Evolutionary conservation across 1,140 invertebrate species (phyloP).

Genomic region (Musca domestica): DNA sequence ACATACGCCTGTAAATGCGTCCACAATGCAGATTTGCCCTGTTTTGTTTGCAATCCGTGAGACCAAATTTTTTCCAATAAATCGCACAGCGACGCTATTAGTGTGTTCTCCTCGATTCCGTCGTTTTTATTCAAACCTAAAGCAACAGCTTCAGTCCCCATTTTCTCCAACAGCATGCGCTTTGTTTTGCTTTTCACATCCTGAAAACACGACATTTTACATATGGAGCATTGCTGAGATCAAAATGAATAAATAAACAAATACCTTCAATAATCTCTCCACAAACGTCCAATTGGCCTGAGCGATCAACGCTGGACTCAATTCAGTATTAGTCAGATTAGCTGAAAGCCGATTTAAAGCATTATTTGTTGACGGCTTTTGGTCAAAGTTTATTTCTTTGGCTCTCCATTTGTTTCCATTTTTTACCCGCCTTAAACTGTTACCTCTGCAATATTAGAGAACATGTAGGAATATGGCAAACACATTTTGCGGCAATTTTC

Average conservation of each 20-base stretch:
- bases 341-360: constrained; percentile 48
- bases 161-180: constrained; percentile 95
- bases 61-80: constrained; percentile 97
- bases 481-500: too few relatives aligned
- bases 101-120: constrained; percentile 93
- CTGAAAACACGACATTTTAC: constrained; percentile 53
- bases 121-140: constrained; percentile 66
- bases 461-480: too few relatives aligned
- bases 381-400: constrained; percentile 60
- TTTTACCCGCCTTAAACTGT: constrained; percentile 62
- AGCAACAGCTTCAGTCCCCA: constrained; percentile 82
- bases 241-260: constrained; percentile 19
- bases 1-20: constrained; percentile 87
- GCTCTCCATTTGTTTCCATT: constrained; percentile 62
- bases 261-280: constrained; percentile 90
- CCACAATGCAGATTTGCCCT: constrained; percentile 94
- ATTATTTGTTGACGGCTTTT: constrained; percentile 41
- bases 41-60: constrained; percentile 92
- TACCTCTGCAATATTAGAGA: constrained; percentile 53
- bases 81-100: constrained; percentile 97
- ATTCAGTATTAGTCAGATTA: constrained; percentile 47
- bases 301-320: constrained; percentile 71
- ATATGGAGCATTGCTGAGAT: constrained; percentile 22
- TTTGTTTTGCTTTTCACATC: constrained; percentile 93
- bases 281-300: constrained; percentile 99